Evolutionary conservation across 2,797 vertebrate species (phyloP), one percentile per base, ranked within the genome.

Genomic region (Amphiprion clarkii): DNA sequence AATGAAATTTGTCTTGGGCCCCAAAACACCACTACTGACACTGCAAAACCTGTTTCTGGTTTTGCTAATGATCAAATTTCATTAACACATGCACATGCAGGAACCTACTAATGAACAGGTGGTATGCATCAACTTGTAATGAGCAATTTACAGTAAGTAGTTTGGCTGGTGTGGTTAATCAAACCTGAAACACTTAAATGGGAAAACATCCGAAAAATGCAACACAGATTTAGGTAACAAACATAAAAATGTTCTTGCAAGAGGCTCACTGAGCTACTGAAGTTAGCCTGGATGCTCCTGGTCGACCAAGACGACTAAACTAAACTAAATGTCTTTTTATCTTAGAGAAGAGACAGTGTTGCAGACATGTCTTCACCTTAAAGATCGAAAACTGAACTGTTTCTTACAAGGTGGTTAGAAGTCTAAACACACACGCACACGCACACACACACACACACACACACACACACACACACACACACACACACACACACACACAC

Each of bases 361-460:
- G 3, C 29, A 63, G 63, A 52, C 40, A 12, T 33, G 17, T 42
- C 9, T 19, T 56, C 9, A 13, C 8, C 17, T 49, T 17, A 25
- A 73, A 48, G 57, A 42, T 55, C 6, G 19, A 33, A 61, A 74
- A 25, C 27, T 54, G n/a, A 52, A 40, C 29, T 17, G 16, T 59
- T 21, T 67, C 56, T 56, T 10, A 59, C 48, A 40, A 2, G 10
- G 12, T 49, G 10, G 12, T 49, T 3, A 36, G 23, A 61, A 25
- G 9, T 48, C 14, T 14, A 55, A 58, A 67, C 48, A 17, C 49
- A 55, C 31, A 21, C 21, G n/a, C 29, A 13, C 51, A 67, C 48
- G 13, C 48, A 55, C 29, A 21, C 21, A n/a, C 29, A 13, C 51
- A 64, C 48, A 17, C 48, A 55, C 29, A 21, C 21, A 25, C 29